Evolutionary conservation across 2,888 invertebrate genomes (phyloP).

Genomic region (Tipula vernalis): DNA sequence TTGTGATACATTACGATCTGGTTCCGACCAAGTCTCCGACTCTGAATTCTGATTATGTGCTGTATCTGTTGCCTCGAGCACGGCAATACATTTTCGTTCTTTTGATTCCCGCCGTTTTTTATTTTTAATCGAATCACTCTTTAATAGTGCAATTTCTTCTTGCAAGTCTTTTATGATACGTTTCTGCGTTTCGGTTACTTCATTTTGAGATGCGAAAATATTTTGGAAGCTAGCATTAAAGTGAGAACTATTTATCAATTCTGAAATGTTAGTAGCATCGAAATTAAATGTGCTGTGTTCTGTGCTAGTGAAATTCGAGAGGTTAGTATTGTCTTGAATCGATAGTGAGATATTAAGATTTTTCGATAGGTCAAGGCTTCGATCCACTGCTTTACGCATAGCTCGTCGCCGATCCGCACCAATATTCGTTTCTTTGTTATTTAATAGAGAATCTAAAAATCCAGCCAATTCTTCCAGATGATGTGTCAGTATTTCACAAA

Average conservation of each 20-base stretch:
- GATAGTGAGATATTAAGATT: conserved; percentile 36
- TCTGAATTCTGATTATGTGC: conserved; percentile 40
- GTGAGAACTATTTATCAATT: not conserved
- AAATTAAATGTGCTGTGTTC: not conserved
- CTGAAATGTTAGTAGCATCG: not conserved
- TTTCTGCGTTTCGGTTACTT: conserved; percentile 24
- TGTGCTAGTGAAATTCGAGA: not conserved
- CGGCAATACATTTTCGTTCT: not conserved
- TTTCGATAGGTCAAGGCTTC: conserved; percentile 41
- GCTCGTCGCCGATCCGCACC: conserved; percentile 39
- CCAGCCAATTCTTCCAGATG: conserved; percentile 47
- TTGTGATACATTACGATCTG: conserved; percentile 67
- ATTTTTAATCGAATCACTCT: conserved; percentile 16
- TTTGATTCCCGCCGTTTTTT: conserved; percentile 25
- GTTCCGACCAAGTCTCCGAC: conserved; percentile 80
- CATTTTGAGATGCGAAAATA: conserved; percentile 8
- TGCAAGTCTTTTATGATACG: conserved; percentile 27
- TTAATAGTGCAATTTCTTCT: conserved; percentile 24
- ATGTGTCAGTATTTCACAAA: conserved; percentile 36
- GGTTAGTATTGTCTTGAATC: conserved; percentile 25
- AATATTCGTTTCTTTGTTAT: conserved; percentile 40
- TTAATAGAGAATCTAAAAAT: conserved; percentile 45
- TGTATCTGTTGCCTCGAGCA: not conserved
- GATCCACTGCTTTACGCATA: conserved; percentile 41
- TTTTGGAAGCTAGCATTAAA: not conserved